Conservation (phyloP, 2,797 vertebrate genomes). For the Sebastes matsubarae region DNA sequence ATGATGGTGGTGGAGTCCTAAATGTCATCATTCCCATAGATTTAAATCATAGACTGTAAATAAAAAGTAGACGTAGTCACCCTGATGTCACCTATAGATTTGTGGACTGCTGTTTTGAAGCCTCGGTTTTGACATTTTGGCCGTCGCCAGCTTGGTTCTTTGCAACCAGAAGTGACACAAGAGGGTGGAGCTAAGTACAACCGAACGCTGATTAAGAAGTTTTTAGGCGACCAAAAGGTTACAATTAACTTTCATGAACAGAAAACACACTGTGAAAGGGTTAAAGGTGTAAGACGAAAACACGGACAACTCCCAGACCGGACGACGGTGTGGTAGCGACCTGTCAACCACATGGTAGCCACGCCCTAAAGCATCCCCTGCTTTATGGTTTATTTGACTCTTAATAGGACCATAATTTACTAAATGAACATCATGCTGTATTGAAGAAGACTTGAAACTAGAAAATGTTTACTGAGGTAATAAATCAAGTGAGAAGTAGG, state of each 20-base stretch:
- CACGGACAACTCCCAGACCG: too few species aligned
- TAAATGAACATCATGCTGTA: too few species aligned
- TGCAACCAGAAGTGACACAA: background rate
- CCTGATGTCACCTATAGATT: background rate
- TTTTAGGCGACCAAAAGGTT: too few species aligned
- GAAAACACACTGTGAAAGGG: too few species aligned
- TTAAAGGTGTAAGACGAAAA: too few species aligned
- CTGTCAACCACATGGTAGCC: too few species aligned
- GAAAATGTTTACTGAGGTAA: background rate
- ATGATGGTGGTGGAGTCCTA: background rate
- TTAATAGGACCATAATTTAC: too few species aligned
- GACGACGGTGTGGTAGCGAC: accelerated
- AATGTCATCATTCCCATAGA: background rate
- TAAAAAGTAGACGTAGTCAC: background rate
- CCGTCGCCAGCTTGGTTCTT: background rate
- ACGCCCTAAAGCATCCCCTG: too few species aligned
- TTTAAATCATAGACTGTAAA: background rate
- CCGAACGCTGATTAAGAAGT: background rate
- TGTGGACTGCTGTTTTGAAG: background rate
- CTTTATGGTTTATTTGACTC: too few species aligned
- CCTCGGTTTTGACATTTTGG: background rate
- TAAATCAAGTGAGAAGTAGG: background rate
- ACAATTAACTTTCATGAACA: too few species aligned
- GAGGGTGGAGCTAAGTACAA: background rate
- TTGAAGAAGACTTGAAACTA: too few species aligned